Conservation (phyloP, 2,888 invertebrate species). For the Calameuta idolon region DNA sequence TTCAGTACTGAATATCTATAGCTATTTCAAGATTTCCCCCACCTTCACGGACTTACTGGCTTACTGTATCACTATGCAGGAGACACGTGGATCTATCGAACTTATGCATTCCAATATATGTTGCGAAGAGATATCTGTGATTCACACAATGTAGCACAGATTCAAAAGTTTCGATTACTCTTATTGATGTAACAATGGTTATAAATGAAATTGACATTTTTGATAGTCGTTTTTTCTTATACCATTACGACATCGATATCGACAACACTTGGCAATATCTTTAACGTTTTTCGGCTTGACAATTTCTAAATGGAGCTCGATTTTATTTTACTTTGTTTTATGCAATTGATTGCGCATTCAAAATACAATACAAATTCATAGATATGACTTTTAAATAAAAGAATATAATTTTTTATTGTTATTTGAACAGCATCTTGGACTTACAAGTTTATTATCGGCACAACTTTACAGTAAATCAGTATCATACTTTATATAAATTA, state of each 20-base stretch:
- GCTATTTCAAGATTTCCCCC: neutral
- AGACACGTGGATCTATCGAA: neutral
- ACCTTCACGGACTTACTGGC: neutral
- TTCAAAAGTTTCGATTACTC: neutral
- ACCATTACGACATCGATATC: neutral
- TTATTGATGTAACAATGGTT: neutral
- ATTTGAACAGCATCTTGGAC: too few species aligned
- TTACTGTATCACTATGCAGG: neutral
- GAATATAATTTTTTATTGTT: neutral
- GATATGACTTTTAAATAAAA: neutral
- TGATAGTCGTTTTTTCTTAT: neutral
- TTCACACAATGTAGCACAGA: neutral
- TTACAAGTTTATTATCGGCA: neutral
- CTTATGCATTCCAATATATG: neutral
- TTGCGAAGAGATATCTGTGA: neutral
- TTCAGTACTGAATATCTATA: neutral
- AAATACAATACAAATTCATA: neutral
- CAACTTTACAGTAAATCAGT: neutral
- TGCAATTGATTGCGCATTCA: neutral
- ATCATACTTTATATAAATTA: neutral
- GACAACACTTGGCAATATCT: neutral
- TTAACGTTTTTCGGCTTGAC: neutral
- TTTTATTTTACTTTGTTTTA: neutral
- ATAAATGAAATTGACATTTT: neutral
- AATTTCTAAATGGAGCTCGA: neutral